Conservation (phyloP, 2,888 invertebrate genomes). For the Drosophila ezoana region DNA sequence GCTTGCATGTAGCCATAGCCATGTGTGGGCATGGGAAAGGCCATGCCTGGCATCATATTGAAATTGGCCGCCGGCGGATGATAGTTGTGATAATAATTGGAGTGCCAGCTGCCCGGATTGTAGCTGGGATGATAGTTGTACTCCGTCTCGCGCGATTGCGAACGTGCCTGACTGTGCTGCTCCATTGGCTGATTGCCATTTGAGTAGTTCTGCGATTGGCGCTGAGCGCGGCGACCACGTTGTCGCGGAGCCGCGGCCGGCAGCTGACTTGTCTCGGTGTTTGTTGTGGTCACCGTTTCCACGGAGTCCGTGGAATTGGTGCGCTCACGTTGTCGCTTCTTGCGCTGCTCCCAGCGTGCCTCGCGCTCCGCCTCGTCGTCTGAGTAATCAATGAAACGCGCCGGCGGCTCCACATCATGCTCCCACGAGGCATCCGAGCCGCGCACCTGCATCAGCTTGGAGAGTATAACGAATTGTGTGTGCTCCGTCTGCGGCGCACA, state of each 20-base stretch:
- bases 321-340: constrained; percentile 76
- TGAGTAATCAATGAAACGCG: constrained; percentile 90
- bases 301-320: constrained; percentile 60
- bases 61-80: constrained; percentile 62
- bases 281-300: constrained; percentile 45
- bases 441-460: constrained; percentile 90
- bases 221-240: constrained; percentile 54
- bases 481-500: constrained; percentile 92
- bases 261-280: constrained; percentile 27
- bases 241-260: constrained; percentile 38
- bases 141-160: constrained; percentile 44
- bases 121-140: constrained; percentile 74
- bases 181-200: constrained; percentile 30
- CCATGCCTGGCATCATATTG: constrained; percentile 62
- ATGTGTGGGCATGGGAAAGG: constrained; percentile 50
- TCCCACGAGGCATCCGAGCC: constrained; percentile 96
- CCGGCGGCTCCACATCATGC: constrained; percentile 92
- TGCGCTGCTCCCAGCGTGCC: constrained; percentile 84
- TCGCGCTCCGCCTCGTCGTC: constrained; percentile 94
- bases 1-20: constrained; percentile 62
- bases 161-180: constrained; percentile 22
- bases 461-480: constrained; percentile 91
- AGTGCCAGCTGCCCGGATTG: constrained; percentile 82
- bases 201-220: constrained; percentile 23
- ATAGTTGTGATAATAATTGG: constrained; percentile 79